phyloP scores from a whole-genome alignment of 2,113 vertebrate genomes.

The Lota lota region DNA sequence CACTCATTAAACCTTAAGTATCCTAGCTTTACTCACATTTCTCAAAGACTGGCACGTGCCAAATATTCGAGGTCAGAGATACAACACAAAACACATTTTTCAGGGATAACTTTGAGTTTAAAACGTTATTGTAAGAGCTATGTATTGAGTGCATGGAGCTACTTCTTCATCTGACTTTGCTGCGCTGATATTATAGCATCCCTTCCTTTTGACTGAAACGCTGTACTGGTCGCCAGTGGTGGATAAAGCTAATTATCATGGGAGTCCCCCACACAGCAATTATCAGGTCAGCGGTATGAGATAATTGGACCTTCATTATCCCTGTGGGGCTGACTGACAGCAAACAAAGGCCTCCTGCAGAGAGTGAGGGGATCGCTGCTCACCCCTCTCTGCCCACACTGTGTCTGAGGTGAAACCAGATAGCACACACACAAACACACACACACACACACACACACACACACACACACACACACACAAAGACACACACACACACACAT shows the following conservation, averaged over 20 bases:
- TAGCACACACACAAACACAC: slow-evolving; percentile 4
- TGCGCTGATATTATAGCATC: background rate
- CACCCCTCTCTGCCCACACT: background rate
- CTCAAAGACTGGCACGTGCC: too few relatives aligned
- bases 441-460: background rate
- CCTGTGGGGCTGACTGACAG: slow-evolving; percentile 29
- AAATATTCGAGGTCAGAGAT: too few relatives aligned
- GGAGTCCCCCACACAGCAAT: slow-evolving; percentile 16
- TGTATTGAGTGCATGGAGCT: too few relatives aligned
- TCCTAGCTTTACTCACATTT: too few relatives aligned
- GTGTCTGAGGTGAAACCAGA: slow-evolving; percentile 31
- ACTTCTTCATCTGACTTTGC: background rate
- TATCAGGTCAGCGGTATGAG: slow-evolving; percentile 32
- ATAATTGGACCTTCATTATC: slow-evolving; percentile 48
- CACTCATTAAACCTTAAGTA: too few relatives aligned
- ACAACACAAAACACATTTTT: too few relatives aligned
- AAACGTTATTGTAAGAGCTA: too few relatives aligned
- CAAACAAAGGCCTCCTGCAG: slow-evolving; percentile 41
- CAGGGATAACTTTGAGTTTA: too few relatives aligned
- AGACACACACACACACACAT: too few relatives aligned
- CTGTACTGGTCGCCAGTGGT: slow-evolving; percentile 7
- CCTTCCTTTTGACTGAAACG: slow-evolving; percentile 19
- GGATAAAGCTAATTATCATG: slow-evolving; percentile 20
- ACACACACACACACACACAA: too few relatives aligned
- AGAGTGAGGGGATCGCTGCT: slow-evolving; percentile 1